These are phyloP conservation scores for Vollenhovia emeryi DNA, from an alignment of 1,140 invertebrate species.

Conservation along the genomic window DNA sequence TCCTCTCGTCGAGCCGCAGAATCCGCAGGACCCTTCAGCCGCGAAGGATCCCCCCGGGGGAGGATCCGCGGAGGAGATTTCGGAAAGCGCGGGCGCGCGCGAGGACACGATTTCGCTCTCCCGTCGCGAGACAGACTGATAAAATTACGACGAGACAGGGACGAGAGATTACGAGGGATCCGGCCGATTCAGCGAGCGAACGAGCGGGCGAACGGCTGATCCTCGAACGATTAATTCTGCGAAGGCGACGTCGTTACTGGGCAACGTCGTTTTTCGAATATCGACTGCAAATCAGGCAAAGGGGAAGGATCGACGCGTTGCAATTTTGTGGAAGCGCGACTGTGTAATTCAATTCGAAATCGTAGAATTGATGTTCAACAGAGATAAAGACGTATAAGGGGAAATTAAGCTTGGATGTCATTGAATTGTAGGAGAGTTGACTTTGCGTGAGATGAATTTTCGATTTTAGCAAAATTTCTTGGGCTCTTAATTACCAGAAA, in stretches of 20 bases:
- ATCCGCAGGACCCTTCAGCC: constrained; percentile 75
- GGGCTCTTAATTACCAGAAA: background rate
- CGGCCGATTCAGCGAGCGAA: constrained; percentile 1
- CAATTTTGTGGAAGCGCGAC: background rate
- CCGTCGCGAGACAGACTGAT: constrained; percentile 42
- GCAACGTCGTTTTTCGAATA: background rate
- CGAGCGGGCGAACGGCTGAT: background rate
- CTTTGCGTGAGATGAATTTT: no score
- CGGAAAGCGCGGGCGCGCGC: constrained; percentile 29
- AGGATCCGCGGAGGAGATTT: constrained; percentile 63
- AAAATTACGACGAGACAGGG: constrained; percentile 33
- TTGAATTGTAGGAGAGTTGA: no score
- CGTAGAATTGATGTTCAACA: background rate
- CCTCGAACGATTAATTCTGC: constrained; percentile 37
- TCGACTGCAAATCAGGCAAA: background rate
- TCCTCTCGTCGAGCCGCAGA: constrained; percentile 78
- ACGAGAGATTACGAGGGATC: constrained; percentile 28
- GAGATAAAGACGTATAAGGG: background rate
- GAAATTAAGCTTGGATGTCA: background rate
- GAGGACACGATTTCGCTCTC: constrained; percentile 43
- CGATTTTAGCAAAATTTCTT: no score
- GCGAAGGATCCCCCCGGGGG: constrained; percentile 63
- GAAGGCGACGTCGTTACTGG: background rate
- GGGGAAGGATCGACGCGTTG: background rate
- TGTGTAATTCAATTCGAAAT: background rate